Conservation (phyloP, 2,888 invertebrate genomes). For the Diaperis boleti region DNA sequence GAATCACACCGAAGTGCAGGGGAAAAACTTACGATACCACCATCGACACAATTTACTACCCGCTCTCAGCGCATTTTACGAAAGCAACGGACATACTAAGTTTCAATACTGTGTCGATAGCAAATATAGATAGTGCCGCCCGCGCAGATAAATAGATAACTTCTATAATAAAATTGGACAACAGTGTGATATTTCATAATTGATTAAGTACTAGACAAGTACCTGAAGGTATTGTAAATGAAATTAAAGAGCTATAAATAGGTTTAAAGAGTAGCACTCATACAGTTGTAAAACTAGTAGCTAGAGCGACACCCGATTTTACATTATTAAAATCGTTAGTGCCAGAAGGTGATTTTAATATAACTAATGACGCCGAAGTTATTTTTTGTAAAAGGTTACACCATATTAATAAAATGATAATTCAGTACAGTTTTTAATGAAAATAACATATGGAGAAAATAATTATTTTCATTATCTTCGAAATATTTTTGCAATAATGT, state of each 20-base stretch:
- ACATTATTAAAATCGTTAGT: too few species aligned
- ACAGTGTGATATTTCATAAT: slow-evolving; percentile 42
- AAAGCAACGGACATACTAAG: slow-evolving; percentile 55
- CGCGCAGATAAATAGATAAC: slow-evolving; percentile 56
- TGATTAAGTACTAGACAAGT: slow-evolving; percentile 30
- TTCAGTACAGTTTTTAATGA: slow-evolving; percentile 12
- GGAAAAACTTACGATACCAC: slow-evolving; percentile 30
- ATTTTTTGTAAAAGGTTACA: too few species aligned
- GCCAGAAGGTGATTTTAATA: too few species aligned
- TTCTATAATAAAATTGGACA: slow-evolving; percentile 47
- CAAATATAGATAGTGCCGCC: slow-evolving; percentile 61
- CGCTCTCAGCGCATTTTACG: slow-evolving; percentile 54
- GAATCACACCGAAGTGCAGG: slow-evolving; percentile 1
- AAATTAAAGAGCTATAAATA: too few species aligned
- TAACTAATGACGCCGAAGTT: too few species aligned
- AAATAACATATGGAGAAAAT: slow-evolving; percentile 18
- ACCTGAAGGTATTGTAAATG: too few species aligned
- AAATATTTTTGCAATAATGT: too few species aligned
- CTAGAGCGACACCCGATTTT: too few species aligned
- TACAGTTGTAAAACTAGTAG: too few species aligned
- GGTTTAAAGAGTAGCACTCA: too few species aligned
- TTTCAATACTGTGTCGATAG: slow-evolving; percentile 54
- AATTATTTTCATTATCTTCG: slow-evolving; percentile 18
- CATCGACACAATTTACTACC: slow-evolving; percentile 32
- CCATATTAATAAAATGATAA: slow-evolving; percentile 13